A percentile compares a stretch with the other conserved stretches of the same genome.
These are phyloP conservation scores for Symphodus melops DNA, from an alignment of 2,113 vertebrate genomes.

Conservation along the genomic window DNA sequence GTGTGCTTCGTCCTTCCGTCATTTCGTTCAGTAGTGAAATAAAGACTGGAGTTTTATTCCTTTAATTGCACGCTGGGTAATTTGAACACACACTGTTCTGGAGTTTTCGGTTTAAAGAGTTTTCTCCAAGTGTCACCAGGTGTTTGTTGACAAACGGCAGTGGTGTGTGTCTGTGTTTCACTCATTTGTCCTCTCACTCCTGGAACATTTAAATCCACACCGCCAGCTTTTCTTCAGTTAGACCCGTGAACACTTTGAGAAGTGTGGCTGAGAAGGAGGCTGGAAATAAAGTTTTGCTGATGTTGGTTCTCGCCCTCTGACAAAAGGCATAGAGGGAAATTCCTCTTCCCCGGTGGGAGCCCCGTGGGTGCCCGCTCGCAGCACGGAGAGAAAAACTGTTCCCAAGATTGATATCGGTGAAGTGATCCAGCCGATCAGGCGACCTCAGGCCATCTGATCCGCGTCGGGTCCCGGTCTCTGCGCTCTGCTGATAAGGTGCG, in stretches of 20 bases:
- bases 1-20: background rate
- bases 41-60: background rate
- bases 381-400: conserved; percentile 64
- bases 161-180: conserved; percentile 19
- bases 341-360: conserved; percentile 58
- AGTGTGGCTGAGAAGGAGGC: conserved; percentile 6
- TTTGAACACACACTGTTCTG: background rate
- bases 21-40: background rate
- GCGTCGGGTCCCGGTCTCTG: conserved; percentile 53
- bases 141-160: conserved; percentile 49
- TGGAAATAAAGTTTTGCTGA: background rate
- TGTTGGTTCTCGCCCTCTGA: conserved; percentile 50
- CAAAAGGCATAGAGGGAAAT: conserved; percentile 65
- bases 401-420: conserved; percentile 82
- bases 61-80: background rate
- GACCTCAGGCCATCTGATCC: conserved; percentile 66
- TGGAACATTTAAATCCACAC: conserved; percentile 34
- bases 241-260: background rate
- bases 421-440: conserved; percentile 72
- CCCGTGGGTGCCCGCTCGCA: conserved; percentile 64
- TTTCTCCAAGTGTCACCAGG: conserved; percentile 36
- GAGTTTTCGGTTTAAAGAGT: background rate
- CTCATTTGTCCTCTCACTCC: conserved; percentile 49
- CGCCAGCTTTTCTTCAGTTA: background rate
- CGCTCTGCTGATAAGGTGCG: conserved; percentile 77